These are phyloP conservation scores for Antigone vipio DNA, from an alignment of 2,113 vertebrate species.

Conservation along the genomic window DNA sequence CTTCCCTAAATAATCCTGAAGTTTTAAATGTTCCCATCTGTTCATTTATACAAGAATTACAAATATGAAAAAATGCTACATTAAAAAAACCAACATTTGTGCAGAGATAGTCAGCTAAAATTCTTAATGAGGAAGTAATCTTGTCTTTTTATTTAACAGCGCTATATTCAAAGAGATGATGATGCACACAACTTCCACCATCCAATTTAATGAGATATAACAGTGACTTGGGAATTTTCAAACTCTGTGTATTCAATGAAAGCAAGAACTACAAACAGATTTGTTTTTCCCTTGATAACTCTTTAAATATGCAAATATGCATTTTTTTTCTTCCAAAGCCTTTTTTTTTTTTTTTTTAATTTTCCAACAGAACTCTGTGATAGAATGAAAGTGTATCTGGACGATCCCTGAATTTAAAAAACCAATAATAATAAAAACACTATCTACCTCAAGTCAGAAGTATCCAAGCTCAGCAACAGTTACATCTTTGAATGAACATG, in stretches of 20 bases:
- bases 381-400: background rate
- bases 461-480: background rate
- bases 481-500: background rate
- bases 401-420: background rate
- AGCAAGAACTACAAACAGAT: background rate
- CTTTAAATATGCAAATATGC: background rate
- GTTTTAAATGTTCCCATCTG: background rate
- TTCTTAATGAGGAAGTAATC: background rate
- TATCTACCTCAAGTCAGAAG: background rate
- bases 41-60: constrained; percentile 2
- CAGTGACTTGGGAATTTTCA: background rate
- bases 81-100: background rate
- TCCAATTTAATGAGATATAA: background rate
- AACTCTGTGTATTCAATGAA: background rate
- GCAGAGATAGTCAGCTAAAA: constrained; percentile 5
- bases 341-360: background rate
- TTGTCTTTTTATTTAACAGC: background rate
- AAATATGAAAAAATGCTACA: background rate
- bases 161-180: background rate
- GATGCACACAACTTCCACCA: background rate
- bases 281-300: background rate
- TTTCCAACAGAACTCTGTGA: background rate
- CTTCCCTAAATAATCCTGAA: background rate
- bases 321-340: background rate
- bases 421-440: background rate